Percentiles rank a stretch among this genome's conserved stretches.
phyloP scores from a whole-genome alignment of 2,888 invertebrate species.

The Dichetophora obliterata region DNA sequence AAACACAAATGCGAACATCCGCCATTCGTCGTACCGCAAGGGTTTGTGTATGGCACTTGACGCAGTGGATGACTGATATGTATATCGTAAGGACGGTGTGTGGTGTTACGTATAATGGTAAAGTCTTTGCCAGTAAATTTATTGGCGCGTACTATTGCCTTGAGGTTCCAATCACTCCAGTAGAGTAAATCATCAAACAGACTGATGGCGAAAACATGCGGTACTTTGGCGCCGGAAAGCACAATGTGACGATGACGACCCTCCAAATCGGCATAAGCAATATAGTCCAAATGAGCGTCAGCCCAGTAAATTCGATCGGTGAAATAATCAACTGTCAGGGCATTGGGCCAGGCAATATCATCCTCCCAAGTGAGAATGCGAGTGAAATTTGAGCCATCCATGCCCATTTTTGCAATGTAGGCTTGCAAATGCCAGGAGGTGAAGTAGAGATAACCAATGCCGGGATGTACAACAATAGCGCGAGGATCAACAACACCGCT shows the following conservation, averaged over 20 bases:
- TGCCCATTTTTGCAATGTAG: conserved; percentile 95
- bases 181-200: conserved; percentile 94
- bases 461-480: conserved; percentile 95
- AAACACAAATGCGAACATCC: conserved; percentile 97
- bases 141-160: conserved; percentile 90
- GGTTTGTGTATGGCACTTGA: conserved; percentile 88
- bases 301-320: conserved; percentile 97
- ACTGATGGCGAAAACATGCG: conserved; percentile 95
- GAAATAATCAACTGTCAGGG: conserved; percentile 95
- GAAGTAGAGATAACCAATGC: conserved; percentile 92
- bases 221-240: conserved; percentile 84
- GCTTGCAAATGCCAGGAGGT: conserved; percentile 97
- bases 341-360: conserved; percentile 99
- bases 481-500: conserved; percentile 93
- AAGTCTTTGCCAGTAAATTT: conserved; percentile 89
- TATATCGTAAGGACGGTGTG: conserved; percentile 94
- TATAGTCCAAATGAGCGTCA: conserved; percentile 97
- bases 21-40: conserved; percentile 92
- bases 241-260: conserved; percentile 89
- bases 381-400: conserved; percentile 95
- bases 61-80: conserved; percentile 91
- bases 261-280: conserved; percentile 94
- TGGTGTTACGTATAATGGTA: conserved; percentile 85
- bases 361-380: conserved; percentile 91
- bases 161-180: conserved; percentile 99